These are phyloP conservation scores for Thalassarche chlororhynchos DNA, from an alignment of 2,113 vertebrate genomes.

Conservation along the genomic window DNA sequence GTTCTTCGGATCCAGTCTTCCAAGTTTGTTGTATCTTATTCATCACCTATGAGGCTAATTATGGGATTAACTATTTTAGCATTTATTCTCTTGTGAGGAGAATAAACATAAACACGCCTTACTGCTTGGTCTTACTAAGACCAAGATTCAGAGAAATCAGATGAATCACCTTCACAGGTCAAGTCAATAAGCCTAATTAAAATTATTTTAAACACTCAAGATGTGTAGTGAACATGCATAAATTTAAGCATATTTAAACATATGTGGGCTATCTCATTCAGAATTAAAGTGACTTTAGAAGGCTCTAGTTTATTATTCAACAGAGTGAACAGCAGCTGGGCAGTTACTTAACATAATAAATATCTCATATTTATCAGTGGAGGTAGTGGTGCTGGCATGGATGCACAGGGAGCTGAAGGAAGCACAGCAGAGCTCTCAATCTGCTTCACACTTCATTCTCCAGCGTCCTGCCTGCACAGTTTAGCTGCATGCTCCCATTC, in stretches of 20 bases:
- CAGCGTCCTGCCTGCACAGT: not conserved
- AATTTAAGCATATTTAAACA: not conserved
- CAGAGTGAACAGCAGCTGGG: not conserved
- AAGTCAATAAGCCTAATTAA: not conserved
- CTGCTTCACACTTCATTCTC: not conserved
- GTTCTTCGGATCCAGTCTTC: not conserved
- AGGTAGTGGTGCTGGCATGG: not conserved
- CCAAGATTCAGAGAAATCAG: not conserved
- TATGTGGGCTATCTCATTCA: not conserved
- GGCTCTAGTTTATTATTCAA: not conserved
- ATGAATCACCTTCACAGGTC: not conserved
- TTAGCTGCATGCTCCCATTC: not conserved
- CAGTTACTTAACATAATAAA: not conserved
- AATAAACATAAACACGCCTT: not conserved
- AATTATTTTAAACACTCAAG: not conserved
- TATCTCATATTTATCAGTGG: not conserved
- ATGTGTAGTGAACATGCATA: not conserved
- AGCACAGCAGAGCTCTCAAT: not conserved
- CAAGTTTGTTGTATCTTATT: not conserved
- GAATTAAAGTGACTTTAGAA: not conserved
- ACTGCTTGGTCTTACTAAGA: not conserved
- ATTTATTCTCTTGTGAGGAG: not conserved
- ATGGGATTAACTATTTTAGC: not conserved
- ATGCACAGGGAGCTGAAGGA: not conserved
- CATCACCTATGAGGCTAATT: not conserved